phyloP scores from a whole-genome alignment of 2,797 vertebrate genomes.

The Artibeus lituratus region DNA sequence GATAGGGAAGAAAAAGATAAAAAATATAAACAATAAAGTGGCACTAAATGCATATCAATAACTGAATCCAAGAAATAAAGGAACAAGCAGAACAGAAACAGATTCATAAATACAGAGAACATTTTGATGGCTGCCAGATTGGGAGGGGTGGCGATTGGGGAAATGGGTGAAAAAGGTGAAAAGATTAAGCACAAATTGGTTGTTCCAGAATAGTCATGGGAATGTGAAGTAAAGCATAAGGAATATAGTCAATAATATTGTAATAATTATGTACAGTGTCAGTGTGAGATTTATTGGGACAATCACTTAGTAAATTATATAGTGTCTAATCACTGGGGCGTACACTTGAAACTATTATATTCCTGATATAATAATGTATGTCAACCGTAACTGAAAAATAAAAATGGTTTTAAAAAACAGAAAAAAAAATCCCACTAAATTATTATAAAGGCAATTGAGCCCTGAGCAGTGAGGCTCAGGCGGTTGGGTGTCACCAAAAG shows the following conservation, averaged over 20 bases:
- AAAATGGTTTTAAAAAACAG: background rate
- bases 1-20: too few species aligned
- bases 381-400: background rate
- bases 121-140: background rate
- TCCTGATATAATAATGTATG: background rate
- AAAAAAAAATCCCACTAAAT: background rate
- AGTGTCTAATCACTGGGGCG: background rate
- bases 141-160: background rate
- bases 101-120: background rate
- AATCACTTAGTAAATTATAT: background rate
- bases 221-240: background rate
- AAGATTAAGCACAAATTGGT: background rate
- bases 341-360: background rate
- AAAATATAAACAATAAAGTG: too few species aligned
- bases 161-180: background rate
- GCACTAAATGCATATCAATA: too few species aligned
- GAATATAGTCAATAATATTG: background rate
- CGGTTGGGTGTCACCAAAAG: background rate
- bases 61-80: background rate
- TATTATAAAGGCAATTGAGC: background rate
- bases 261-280: background rate
- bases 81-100: background rate
- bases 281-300: background rate
- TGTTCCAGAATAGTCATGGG: background rate
- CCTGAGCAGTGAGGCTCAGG: background rate